A percentile compares a stretch with the other conserved stretches of the same genome.
phyloP scores from a whole-genome alignment of 2,113 vertebrate species.

The Opisthocomus hoazin region DNA sequence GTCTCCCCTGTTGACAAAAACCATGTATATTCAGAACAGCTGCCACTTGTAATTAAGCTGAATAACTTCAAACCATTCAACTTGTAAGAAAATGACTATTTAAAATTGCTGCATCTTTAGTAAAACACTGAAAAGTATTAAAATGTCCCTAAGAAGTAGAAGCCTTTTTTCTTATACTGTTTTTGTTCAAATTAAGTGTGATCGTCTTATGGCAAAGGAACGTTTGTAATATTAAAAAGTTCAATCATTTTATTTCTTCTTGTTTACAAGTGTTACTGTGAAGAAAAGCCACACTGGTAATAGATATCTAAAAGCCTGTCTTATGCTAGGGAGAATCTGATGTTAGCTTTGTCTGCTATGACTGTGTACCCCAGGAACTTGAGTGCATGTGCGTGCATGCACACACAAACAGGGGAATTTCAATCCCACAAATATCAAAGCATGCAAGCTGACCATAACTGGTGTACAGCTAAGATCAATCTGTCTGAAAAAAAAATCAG shows the following conservation, averaged over 20 bases:
- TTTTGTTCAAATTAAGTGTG: neutral
- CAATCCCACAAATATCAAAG: neutral
- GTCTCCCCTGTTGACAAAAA: neutral
- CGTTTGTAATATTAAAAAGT: neutral
- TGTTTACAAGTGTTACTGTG: neutral
- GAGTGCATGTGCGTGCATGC: fast-evolving
- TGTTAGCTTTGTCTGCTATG: neutral
- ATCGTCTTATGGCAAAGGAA: neutral
- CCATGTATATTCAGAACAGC: neutral
- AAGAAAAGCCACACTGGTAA: neutral
- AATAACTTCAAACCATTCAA: neutral
- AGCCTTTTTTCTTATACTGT: neutral
- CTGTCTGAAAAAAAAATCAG: neutral
- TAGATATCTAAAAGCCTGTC: neutral
- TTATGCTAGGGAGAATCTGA: neutral
- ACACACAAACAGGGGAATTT: neutral
- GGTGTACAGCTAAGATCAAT: neutral
- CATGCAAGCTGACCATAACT: neutral
- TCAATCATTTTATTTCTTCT: neutral
- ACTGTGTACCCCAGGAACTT: neutral
- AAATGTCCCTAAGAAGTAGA: neutral
- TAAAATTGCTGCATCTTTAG: neutral
- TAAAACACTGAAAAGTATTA: neutral
- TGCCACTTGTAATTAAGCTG: neutral
- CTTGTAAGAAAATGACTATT: neutral